Base-by-base conservation (phyloP, 2,888 invertebrate species). In the Troides oblongomaculatus region DNA sequence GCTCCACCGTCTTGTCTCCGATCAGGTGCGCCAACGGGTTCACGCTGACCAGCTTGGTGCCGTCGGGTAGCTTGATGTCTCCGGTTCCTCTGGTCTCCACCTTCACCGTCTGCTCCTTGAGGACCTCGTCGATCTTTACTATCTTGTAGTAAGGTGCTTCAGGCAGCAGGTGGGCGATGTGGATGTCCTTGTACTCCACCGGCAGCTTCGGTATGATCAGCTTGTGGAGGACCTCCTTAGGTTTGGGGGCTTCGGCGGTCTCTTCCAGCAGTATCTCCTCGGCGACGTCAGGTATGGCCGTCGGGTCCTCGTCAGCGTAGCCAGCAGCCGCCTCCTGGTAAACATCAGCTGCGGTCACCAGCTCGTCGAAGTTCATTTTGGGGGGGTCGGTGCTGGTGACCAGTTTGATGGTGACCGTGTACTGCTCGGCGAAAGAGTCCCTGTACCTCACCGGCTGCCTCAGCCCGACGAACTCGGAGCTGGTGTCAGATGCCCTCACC, bases 111-210 rank as follows among this genome's bases (percentile, higher is more conserved):
- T 63, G 21, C 0, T 75, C 69, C 7, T 75, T 68, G 3, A 81
- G 21, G 0, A 84, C 77, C 0, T 87, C 84, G 4, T 84, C 82
- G 0, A 89, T 79, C 74, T 87, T 89, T 0, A 92, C 83, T 0
- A 92, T 92, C 64, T 90, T 92, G 72, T 78, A 92, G 66, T 65
- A 92, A 0, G 92, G 92, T 0, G 92, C 90, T 72, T 88, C 77
- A 0, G 87, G 75, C 10, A 83, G 75, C 6, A 92, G 67, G 46
- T 89, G 89, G 0, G 87, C 92, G 1, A 92, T 87, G 1, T 79
- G 78, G 0, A 90, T 74, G 0, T 84, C 78, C 0, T 81, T 78
- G 5, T 79, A 80, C 0, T 79, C 76, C 1, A 76, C 67, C 0
- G 85, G 80, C 0, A 87, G 70, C 8, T 86, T 85, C 0, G 89